phyloP scores from a whole-genome alignment of 1,140 invertebrate species.

The Drosophila jambulina region DNA sequence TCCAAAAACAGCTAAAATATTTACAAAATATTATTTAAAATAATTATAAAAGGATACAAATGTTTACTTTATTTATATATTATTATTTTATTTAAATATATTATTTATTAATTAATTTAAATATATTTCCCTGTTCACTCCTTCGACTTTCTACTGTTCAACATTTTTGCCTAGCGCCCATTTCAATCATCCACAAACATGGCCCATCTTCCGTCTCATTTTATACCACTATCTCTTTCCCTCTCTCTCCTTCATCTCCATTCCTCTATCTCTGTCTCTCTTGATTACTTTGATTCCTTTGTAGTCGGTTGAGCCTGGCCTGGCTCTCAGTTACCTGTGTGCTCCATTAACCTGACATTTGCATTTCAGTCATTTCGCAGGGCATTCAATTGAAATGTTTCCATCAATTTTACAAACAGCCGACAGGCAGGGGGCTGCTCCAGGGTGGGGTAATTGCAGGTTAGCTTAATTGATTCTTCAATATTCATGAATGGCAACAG shows the following conservation, averaged over 20 bases:
- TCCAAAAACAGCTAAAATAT: neutral
- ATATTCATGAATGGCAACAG: slow-evolving; percentile 28
- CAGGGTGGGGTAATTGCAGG: slow-evolving; percentile 32
- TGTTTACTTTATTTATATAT: too few species aligned
- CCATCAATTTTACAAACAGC: slow-evolving; percentile 44
- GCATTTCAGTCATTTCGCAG: slow-evolving; percentile 57
- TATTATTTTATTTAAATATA: too few species aligned
- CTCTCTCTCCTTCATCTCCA: slow-evolving; percentile 11
- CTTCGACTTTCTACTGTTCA: slow-evolving; percentile 7
- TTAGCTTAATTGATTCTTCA: slow-evolving; percentile 23
- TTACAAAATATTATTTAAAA: neutral
- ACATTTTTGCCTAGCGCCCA: slow-evolving; percentile 42
- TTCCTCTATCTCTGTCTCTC: slow-evolving; percentile 18
- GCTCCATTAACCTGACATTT: slow-evolving; percentile 74
- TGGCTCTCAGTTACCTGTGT: slow-evolving; percentile 68
- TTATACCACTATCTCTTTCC: slow-evolving; percentile 1
- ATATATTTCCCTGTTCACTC: slow-evolving; percentile 2
- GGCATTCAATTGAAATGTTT: slow-evolving; percentile 68
- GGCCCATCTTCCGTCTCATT: slow-evolving; percentile 1
- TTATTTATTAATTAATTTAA: too few species aligned
- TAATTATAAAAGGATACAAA: neutral
- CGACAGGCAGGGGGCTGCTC: neutral
- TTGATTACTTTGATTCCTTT: slow-evolving; percentile 48
- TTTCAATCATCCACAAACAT: slow-evolving; percentile 58
- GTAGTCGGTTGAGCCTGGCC: slow-evolving; percentile 61